Conservation (phyloP, 2,888 invertebrate species). For the Adela reaumurella region DNA sequence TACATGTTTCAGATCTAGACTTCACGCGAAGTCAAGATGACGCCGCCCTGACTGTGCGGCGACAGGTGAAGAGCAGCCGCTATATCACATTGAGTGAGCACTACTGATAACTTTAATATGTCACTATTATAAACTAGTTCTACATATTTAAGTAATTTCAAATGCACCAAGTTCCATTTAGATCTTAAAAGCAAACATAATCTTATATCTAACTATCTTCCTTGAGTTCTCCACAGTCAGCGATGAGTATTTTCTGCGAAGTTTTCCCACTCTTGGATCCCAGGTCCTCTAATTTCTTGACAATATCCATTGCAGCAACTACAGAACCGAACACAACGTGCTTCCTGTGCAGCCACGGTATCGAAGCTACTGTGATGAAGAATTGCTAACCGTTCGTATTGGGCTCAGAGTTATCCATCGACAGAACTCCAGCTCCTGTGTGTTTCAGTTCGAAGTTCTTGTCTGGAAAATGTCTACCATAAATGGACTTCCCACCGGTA, state of each 20-base stretch:
- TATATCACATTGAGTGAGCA: too few relatives aligned
- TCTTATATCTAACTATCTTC: not conserved
- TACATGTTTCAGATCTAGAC: too few relatives aligned
- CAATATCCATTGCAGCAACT: conserved; percentile 87
- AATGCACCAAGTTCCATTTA: too few relatives aligned
- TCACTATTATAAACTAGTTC: too few relatives aligned
- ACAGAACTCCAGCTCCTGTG: conserved; percentile 82
- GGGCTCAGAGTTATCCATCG: conserved; percentile 95
- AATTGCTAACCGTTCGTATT: conserved; percentile 97
- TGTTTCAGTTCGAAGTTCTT: conserved; percentile 95
- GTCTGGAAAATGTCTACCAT: conserved; percentile 89
- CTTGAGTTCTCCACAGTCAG: conserved; percentile 76
- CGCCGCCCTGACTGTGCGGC: too few relatives aligned
- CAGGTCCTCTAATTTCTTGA: conserved; percentile 77
- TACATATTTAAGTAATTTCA: too few relatives aligned
- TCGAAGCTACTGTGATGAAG: conserved; percentile 91
- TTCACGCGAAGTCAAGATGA: too few relatives aligned
- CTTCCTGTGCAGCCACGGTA: conserved; percentile 90
- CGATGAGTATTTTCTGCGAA: conserved; percentile 73
- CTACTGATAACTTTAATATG: too few relatives aligned
- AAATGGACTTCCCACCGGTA: conserved; percentile 94
- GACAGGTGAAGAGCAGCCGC: too few relatives aligned
- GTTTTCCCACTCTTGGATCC: conserved; percentile 86
- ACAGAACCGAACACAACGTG: conserved; percentile 94
- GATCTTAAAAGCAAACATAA: too few relatives aligned